These are phyloP conservation scores for Oreotrochilus melanogaster DNA, from an alignment of 2,113 vertebrate genomes.

Conservation along the genomic window DNA sequence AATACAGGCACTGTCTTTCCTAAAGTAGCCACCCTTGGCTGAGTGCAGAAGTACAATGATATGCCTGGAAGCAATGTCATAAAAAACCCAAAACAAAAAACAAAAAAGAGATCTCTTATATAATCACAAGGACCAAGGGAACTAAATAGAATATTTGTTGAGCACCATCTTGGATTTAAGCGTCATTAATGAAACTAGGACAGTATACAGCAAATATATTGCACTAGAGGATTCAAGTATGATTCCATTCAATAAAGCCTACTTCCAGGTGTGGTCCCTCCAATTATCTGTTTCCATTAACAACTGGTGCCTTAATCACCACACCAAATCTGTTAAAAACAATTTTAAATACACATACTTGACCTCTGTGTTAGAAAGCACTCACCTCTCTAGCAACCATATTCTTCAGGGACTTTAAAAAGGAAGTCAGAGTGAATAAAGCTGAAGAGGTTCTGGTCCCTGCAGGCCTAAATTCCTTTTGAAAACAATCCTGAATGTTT, in stretches of 20 bases:
- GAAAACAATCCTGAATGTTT: not conserved
- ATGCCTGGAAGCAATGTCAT: not conserved
- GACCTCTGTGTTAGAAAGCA: not conserved
- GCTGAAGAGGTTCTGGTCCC: not conserved
- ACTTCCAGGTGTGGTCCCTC: not conserved
- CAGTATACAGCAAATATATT: not conserved
- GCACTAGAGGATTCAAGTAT: not conserved
- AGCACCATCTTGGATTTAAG: not conserved
- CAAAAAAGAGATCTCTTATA: not conserved
- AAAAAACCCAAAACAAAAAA: not conserved
- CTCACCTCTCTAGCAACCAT: not conserved
- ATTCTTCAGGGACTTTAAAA: not conserved
- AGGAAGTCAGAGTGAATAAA: not conserved
- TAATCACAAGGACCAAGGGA: not conserved
- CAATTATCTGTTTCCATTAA: not conserved
- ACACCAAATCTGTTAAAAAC: not conserved
- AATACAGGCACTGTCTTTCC: not conserved
- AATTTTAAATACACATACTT: not conserved
- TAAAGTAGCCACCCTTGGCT: not conserved
- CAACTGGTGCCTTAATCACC: not conserved
- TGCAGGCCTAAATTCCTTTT: not conserved
- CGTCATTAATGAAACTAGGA: not conserved
- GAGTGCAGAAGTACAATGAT: not conserved
- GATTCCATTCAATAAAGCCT: not conserved
- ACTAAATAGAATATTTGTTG: not conserved